Evolutionary conservation across 1,140 invertebrate genomes (phyloP), one percentile per base, ranked within the genome.

Genomic region (Mesaphorura yosii): DNA sequence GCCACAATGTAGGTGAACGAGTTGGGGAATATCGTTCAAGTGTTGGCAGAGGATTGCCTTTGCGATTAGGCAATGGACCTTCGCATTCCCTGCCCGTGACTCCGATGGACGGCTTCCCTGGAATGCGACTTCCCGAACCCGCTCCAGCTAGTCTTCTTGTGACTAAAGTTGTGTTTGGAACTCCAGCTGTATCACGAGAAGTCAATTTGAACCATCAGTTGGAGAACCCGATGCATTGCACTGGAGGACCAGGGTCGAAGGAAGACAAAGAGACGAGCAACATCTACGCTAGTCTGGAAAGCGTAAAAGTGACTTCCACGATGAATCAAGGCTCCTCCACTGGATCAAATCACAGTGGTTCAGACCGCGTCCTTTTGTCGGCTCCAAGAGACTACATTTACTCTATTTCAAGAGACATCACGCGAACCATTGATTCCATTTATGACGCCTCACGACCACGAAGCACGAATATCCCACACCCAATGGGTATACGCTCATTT

Each of bases 371-470:
- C 29, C 61, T 63, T 29, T 55, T 63, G 23, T 63, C 61, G 15
- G 61, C 61, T 20, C 61, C 57, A 10, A 55, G 61, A 51, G 61
- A 63, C 46, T 63, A 63, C 48, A 58, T 63, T 26, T 63, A 63
- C 48, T 63, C 61, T 14, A 63, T 63, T 63, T 63, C 61, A n/a
- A 56, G 61, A 59, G 61, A 63, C 48, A 53, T 63, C 34, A 59
- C 61, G 17, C 59, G 59, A 52, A 59, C 61, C 27, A 63, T 63
- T 53, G 61, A 63, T 59, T 63, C 61, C 50, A 63, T 63, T 44
- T 63, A 63, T 34, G 61, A 63, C 54, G 53, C 61, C 12, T 59
- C 61, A 15, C 46, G 61, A 53, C 56, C 58, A 15, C 29, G 61
- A n/a, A 59, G 50, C 45, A 61, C 54, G 40, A 63, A 63, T 48